Conservation (phyloP, 2,113 vertebrate species). For the Platichthys stellatus region DNA sequence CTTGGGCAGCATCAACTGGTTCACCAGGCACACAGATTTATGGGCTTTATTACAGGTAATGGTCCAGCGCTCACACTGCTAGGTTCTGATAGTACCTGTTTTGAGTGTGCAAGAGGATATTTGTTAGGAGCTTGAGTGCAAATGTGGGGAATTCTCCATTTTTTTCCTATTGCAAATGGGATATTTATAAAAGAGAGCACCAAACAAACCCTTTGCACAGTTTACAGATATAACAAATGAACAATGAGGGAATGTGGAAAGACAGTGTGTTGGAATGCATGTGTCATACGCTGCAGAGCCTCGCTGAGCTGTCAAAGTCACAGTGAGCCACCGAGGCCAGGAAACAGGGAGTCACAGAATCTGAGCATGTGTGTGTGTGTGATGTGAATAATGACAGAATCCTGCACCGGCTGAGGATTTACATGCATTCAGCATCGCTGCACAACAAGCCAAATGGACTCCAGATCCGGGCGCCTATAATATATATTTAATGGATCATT, state of each 20-base stretch:
- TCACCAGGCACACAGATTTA: slow-evolving; percentile 17
- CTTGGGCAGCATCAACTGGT: slow-evolving; percentile 14
- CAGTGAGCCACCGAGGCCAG: slow-evolving; percentile 55
- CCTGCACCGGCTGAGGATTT: slow-evolving; percentile 50
- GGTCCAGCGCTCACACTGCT: slow-evolving; percentile 15
- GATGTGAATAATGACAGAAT: slow-evolving; percentile 66
- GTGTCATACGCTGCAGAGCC: slow-evolving; percentile 32
- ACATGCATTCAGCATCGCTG: slow-evolving; percentile 70
- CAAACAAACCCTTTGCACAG: not conserved
- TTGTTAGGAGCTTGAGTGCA: not conserved
- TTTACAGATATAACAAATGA: not conserved
- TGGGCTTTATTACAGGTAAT: slow-evolving; percentile 34
- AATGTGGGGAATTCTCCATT: not conserved
- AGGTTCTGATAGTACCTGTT: not conserved
- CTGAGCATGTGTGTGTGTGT: slow-evolving; percentile 47
- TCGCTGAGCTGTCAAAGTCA: slow-evolving; percentile 47
- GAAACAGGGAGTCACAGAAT: slow-evolving; percentile 69
- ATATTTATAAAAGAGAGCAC: not conserved
- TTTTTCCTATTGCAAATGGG: not conserved
- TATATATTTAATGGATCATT: slow-evolving; percentile 70
- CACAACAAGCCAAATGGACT: slow-evolving; percentile 70
- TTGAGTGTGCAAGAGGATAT: not conserved
- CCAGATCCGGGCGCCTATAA: slow-evolving; percentile 62
- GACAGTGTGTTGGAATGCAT: slow-evolving; percentile 17
- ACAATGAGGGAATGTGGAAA: slow-evolving; percentile 12